phyloP scores from a whole-genome alignment of 1,140 invertebrate genomes.

The Epicauta chinensis region DNA sequence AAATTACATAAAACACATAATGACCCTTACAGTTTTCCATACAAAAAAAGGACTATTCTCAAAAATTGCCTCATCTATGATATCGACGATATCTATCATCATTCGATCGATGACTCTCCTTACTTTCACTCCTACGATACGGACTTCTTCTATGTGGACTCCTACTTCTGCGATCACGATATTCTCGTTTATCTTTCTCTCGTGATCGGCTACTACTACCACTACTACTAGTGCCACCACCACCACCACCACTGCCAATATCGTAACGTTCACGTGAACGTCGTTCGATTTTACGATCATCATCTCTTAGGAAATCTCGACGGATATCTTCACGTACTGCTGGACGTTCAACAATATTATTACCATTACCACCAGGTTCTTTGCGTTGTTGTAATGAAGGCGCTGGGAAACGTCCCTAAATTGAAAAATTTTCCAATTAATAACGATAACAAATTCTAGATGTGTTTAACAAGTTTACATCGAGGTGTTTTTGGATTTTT shows the following conservation, averaged over 20 bases:
- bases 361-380: slow-evolving; percentile 28
- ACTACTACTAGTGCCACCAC: too few relatives aligned
- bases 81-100: too few relatives aligned
- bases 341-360: too few relatives aligned
- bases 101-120: neutral
- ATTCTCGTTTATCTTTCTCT: neutral
- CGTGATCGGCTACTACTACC: neutral
- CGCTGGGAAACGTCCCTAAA: slow-evolving; percentile 34
- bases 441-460: neutral
- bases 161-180: neutral
- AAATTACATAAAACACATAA: too few relatives aligned
- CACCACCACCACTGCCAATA: too few relatives aligned
- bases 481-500: slow-evolving; percentile 69
- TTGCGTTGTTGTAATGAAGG: slow-evolving; percentile 33
- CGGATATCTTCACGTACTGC: slow-evolving; percentile 26
- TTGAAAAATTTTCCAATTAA: slow-evolving; percentile 7
- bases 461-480: slow-evolving; percentile 37
- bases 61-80: too few relatives aligned
- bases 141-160: neutral
- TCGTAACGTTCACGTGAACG: too few relatives aligned
- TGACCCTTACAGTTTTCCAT: too few relatives aligned
- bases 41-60: too few relatives aligned
- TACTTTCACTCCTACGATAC: neutral
- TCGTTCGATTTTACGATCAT: slow-evolving; percentile 15
- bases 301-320: slow-evolving; percentile 32